Conservation (phyloP, 2,113 vertebrate genomes). For the Callopanchax toddi region DNA sequence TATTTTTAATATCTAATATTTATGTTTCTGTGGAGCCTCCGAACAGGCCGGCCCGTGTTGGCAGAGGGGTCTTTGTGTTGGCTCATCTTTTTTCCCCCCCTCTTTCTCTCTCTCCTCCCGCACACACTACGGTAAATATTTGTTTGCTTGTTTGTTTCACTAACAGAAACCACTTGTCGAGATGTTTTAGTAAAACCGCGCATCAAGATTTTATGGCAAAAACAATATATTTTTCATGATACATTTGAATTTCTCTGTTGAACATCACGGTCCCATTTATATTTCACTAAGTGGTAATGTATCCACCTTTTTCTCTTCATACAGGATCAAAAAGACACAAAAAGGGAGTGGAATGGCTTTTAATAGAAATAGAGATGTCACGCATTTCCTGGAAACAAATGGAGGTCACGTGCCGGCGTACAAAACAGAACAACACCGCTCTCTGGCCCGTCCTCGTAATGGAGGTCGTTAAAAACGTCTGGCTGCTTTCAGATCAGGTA, state of each 20-base stretch:
- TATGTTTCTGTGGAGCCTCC: slow-evolving; percentile 74
- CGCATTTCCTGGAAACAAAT: slow-evolving; percentile 63
- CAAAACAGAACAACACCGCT: slow-evolving; percentile 7
- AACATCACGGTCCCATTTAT: slow-evolving; percentile 80
- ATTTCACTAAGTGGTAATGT: slow-evolving; percentile 79
- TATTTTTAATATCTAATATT: slow-evolving; percentile 80
- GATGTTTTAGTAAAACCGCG: slow-evolving; percentile 80
- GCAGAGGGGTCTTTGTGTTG: slow-evolving; percentile 72
- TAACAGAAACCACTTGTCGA: slow-evolving; percentile 79
- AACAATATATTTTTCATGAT: slow-evolving; percentile 83
- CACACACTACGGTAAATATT: slow-evolving; percentile 57
- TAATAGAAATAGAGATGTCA: slow-evolving; percentile 30
- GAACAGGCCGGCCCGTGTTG: slow-evolving; percentile 72
- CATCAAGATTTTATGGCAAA: slow-evolving; percentile 82
- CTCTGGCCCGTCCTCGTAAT: slow-evolving; percentile 40
- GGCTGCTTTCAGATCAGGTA: slow-evolving; percentile 4
- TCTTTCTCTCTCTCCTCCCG: too few relatives aligned
- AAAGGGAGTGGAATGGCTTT: slow-evolving; percentile 36
- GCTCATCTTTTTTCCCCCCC: slow-evolving; percentile 67
- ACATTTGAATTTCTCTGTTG: slow-evolving; percentile 81
- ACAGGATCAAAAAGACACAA: slow-evolving; percentile 62
- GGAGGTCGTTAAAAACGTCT: slow-evolving; percentile 54
- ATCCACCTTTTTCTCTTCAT: slow-evolving; percentile 71
- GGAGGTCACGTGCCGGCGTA: slow-evolving; percentile 48
- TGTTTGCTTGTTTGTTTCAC: slow-evolving; percentile 82